Percentiles rank a stretch among this genome's conserved stretches.
These are phyloP conservation scores for Hephaestus fuliginosus DNA, from an alignment of 2,797 vertebrate genomes.

Conservation along the genomic window DNA sequence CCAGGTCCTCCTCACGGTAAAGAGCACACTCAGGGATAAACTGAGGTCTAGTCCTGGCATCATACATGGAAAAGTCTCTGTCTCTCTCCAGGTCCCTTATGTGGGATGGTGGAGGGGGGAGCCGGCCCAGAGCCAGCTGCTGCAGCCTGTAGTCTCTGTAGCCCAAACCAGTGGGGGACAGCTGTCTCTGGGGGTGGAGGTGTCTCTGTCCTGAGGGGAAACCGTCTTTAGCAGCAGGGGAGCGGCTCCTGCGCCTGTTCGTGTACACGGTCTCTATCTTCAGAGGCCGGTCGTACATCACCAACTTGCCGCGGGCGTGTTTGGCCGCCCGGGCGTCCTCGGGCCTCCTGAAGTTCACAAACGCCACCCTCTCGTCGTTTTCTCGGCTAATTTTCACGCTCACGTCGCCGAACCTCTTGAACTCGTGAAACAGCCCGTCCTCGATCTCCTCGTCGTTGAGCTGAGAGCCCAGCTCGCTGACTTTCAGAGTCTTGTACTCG, in stretches of 20 bases:
- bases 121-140: conserved; percentile 93
- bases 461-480: conserved; percentile 94
- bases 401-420: conserved; percentile 96
- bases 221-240: conserved; percentile 90
- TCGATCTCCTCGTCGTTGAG: conserved; percentile 96
- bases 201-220: conserved; percentile 85
- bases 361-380: conserved; percentile 93
- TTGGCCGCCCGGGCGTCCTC: conserved; percentile 96
- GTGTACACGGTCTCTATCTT: conserved; percentile 95
- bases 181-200: conserved; percentile 86
- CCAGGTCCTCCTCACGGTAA: conserved; percentile 92
- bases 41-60: conserved; percentile 88
- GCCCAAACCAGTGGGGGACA: conserved; percentile 90
- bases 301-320: conserved; percentile 93
- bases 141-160: conserved; percentile 95
- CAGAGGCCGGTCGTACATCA: conserved; percentile 94
- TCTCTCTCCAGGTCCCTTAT: conserved; percentile 94
- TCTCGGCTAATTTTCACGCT: conserved; percentile 96
- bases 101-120: conserved; percentile 90
- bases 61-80: conserved; percentile 90
- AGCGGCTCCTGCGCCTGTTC: conserved; percentile 88
- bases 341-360: conserved; percentile 95
- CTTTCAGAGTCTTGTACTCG: conserved; percentile 96
- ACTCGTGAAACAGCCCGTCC: conserved; percentile 97
- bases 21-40: conserved; percentile 89